Evolutionary conservation across 2,113 vertebrate genomes (phyloP), one percentile per base, ranked within the genome.

Genomic region (Thunnus maccoyii): DNA sequence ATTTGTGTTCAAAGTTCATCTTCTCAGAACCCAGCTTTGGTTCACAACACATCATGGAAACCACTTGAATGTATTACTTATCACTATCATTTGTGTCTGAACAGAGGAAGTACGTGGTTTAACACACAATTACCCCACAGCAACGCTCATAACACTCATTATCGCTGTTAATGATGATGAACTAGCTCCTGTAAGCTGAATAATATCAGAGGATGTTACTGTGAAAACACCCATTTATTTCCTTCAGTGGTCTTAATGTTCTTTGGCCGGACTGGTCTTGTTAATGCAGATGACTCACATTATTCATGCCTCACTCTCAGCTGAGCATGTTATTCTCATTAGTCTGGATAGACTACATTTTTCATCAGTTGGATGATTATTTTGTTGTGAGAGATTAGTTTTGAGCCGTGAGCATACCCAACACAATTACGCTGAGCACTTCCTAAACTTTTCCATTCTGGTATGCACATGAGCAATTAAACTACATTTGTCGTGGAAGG

Each of bases 271-370:
- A 63, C 80, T 63, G 78, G 56, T 83, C 74, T 72, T 64, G 36
- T 83, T 88, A 86, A 87, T 84, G 67, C 57, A 83, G 76, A 89
- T 86, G 80, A 88, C 89, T 88, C 80, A 82, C 80, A 93, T 92
- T 86, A 88, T 82, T 88, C 86, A 84, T 65, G 72, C 76, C 78
- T 86, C 83, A 83, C 75, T 80, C 86, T 91, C 75, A 64, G 79
- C 71, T 78, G 82, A 89, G 88, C 83, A 76, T 87, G 82, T 86
- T 85, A 87, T 84, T 88, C 74, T 87, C 85, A 90, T 90, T 91
- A 91, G 78, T 69, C 46, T 36, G 54, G 83, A 48, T 44, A 41
- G 41, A 78, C 72, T 63, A 20, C 63, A 68, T 80, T 77, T 80
- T 81, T 86, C 82, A 92, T 86, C 55, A 82, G 62, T 63, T 1